Evolutionary conservation across 2,113 vertebrate species (phyloP).

Genomic region (Coryphaenoides rupestris): DNA sequence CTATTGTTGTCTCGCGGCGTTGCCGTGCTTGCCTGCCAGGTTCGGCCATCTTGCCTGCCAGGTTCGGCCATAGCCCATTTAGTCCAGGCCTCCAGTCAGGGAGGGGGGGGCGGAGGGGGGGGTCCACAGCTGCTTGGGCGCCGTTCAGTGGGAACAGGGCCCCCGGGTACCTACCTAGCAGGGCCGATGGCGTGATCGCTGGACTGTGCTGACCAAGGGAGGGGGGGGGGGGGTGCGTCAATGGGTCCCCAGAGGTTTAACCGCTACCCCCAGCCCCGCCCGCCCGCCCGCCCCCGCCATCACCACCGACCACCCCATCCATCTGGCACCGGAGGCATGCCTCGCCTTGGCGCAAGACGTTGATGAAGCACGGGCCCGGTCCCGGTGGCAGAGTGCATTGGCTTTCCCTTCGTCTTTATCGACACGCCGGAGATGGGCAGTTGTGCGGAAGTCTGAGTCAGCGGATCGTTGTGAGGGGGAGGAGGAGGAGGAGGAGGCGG

Average conservation of each 20-base stretch:
- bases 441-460: slow-evolving; percentile 57
- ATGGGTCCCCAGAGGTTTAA: slow-evolving; percentile 40
- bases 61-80: slow-evolving; percentile 33
- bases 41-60: slow-evolving; percentile 38
- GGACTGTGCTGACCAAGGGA: slow-evolving; percentile 48
- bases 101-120: not conserved
- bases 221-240: slow-evolving; percentile 35
- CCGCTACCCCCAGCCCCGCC: slow-evolving; percentile 67
- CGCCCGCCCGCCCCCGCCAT: slow-evolving; percentile 73
- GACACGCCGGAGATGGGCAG: slow-evolving; percentile 56
- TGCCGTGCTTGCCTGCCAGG: slow-evolving; percentile 40
- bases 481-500: slow-evolving; percentile 30
- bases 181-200: slow-evolving; percentile 44
- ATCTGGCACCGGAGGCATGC: slow-evolving; percentile 64
- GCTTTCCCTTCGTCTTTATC: slow-evolving; percentile 46
- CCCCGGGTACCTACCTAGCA: slow-evolving; percentile 40
- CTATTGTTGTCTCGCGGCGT: slow-evolving; percentile 12
- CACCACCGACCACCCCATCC: slow-evolving; percentile 57
- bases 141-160: slow-evolving; percentile 21
- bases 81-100: slow-evolving; percentile 25
- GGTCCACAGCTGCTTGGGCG: slow-evolving; percentile 57
- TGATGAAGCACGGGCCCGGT: slow-evolving; percentile 52
- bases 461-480: slow-evolving; percentile 52
- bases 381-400: slow-evolving; percentile 35
- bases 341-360: slow-evolving; percentile 44